Conservation (phyloP, 1,140 invertebrate genomes). For the Diabrotica undecimpunctata region DNA sequence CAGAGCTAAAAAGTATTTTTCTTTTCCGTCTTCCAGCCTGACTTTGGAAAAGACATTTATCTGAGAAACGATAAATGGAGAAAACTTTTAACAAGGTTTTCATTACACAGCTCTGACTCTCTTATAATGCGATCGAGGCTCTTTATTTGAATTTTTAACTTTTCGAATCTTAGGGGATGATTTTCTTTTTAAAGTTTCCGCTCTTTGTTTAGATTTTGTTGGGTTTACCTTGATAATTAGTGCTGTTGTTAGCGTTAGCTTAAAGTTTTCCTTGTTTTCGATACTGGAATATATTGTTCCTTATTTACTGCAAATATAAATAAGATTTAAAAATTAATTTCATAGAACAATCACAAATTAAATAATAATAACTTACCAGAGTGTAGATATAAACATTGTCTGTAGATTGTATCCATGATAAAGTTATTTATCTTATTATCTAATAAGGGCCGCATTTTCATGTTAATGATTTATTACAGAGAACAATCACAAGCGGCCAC, state of each 20-base stretch:
- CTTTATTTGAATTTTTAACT: slow-evolving; percentile 20
- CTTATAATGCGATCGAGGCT: slow-evolving; percentile 20
- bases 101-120: slow-evolving; percentile 26
- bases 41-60: slow-evolving; percentile 37
- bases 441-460: too few species aligned
- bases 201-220: not conserved
- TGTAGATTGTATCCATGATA: too few species aligned
- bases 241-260: not conserved
- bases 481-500: too few species aligned
- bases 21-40: slow-evolving; percentile 29
- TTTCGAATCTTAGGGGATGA: slow-evolving; percentile 5
- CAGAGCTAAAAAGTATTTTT: slow-evolving; percentile 32
- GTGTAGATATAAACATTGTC: too few species aligned
- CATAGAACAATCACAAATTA: too few species aligned
- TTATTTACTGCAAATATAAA: too few species aligned
- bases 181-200: not conserved
- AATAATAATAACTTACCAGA: too few species aligned
- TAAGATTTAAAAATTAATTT: too few species aligned
- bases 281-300: too few species aligned
- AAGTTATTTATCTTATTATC: too few species aligned
- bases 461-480: too few species aligned
- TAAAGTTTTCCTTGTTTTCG: too few species aligned
- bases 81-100: slow-evolving; percentile 41
- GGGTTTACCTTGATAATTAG: slow-evolving; percentile 3
- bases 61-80: slow-evolving; percentile 33